phyloP scores from a whole-genome alignment of 2,888 invertebrate species.

The Xestoiulus laeticollis region DNA sequence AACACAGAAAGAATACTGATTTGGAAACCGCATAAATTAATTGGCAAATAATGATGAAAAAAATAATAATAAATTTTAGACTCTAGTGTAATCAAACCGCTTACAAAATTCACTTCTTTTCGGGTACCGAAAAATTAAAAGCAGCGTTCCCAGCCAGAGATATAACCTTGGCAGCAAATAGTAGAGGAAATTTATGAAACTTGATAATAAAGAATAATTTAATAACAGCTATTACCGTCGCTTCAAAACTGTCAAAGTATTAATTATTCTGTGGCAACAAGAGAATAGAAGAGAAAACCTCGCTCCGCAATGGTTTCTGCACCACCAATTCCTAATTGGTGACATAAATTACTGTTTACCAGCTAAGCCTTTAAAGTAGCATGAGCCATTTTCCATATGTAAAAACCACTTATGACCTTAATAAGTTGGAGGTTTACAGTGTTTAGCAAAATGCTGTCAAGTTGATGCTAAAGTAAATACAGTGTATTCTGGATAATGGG shows the following conservation, averaged over 20 bases:
- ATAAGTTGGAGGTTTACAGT: neutral
- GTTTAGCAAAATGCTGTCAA: neutral
- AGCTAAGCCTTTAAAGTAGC: neutral
- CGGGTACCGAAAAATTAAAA: neutral
- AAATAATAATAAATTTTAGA: neutral
- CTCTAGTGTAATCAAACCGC: neutral
- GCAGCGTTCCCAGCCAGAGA: neutral
- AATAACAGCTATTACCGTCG: conserved; percentile 28
- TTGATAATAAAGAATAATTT: conserved; percentile 22
- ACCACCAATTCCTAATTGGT: neutral
- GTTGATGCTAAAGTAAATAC: no score
- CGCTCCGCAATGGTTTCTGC: neutral
- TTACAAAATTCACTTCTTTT: neutral
- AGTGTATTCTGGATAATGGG: no score
- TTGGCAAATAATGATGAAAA: neutral
- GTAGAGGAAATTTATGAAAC: conserved; percentile 32
- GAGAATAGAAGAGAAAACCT: neutral
- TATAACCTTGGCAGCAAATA: neutral
- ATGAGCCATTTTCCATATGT: neutral
- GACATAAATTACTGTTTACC: conserved; percentile 15
- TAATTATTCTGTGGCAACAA: neutral
- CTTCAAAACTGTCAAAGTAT: conserved; percentile 24
- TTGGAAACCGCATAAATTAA: conserved; percentile 5
- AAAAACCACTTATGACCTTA: neutral
- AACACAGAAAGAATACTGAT: conserved; percentile 7